Evolutionary conservation across 2,888 invertebrate species (phyloP).

Genomic region (Diogma glabrata): DNA sequence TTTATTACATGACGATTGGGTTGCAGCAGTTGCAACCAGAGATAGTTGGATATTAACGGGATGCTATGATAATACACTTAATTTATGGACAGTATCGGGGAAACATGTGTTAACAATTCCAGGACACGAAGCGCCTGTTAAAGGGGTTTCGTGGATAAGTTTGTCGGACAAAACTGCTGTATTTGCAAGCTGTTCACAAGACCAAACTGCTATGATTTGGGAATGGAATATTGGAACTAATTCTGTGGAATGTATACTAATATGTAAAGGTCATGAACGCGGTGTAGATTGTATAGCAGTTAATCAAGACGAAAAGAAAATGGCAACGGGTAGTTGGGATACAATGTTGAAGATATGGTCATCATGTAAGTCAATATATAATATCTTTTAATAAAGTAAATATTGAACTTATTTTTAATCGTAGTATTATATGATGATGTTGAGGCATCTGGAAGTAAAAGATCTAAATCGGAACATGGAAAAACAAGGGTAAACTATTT

Average conservation of each 20-base stretch:
- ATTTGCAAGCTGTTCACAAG: conserved; percentile 74
- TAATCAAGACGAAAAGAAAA: conserved; percentile 47
- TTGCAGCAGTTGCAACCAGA: conserved; percentile 68
- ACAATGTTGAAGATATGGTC: conserved; percentile 88
- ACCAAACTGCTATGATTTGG: conserved; percentile 86
- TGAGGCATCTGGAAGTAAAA: conserved; percentile 48
- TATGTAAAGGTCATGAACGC: conserved; percentile 84
- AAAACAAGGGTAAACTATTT: conserved; percentile 45
- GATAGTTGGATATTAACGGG: conserved; percentile 78
- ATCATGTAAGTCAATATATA: conserved; percentile 45
- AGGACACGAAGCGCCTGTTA: conserved; percentile 78
- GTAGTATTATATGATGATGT: conserved; percentile 39
- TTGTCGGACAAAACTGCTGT: conserved; percentile 49
- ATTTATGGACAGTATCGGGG: conserved; percentile 80
- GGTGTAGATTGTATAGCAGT: conserved; percentile 81
- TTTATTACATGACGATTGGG: conserved; percentile 95
- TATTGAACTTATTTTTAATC: no score
- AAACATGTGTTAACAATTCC: conserved; percentile 72
- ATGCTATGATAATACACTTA: conserved; percentile 85
- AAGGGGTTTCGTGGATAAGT: conserved; percentile 78
- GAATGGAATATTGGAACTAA: conserved; percentile 66
- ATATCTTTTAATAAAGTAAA: no score
- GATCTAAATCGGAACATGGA: conserved; percentile 44
- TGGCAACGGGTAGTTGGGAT: conserved; percentile 89
- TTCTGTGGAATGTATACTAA: conserved; percentile 64